phyloP scores from a whole-genome alignment of 2,888 invertebrate genomes.

The Mythimna impura region DNA sequence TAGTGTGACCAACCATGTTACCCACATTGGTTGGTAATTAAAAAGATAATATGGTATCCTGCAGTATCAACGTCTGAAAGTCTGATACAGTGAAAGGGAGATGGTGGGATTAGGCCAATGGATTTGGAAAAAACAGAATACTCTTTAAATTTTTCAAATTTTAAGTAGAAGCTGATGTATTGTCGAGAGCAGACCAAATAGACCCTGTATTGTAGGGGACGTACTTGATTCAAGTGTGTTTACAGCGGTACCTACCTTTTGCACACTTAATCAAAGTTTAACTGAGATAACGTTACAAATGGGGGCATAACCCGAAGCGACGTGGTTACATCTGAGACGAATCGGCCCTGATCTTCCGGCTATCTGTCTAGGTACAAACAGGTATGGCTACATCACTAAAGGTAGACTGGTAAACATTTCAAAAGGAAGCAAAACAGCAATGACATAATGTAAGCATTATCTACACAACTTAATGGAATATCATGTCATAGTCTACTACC shows the following conservation, averaged over 20 bases:
- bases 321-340: constrained; percentile 29
- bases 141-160: neutral
- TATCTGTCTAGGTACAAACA: constrained; percentile 2
- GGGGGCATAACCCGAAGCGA: neutral
- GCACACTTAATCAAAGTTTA: constrained; percentile 4
- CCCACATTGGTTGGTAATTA: no score
- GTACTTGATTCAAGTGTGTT: neutral
- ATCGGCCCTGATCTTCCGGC: constrained; percentile 38
- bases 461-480: constrained; percentile 3
- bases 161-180: neutral
- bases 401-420: constrained; percentile 8
- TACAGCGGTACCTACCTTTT: neutral
- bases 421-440: constrained; percentile 21
- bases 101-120: neutral
- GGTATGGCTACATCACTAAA: neutral
- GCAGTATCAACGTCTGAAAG: no score
- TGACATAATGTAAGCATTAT: constrained; percentile 24
- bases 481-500: neutral
- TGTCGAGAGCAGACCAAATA: neutral
- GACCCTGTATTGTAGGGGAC: neutral
- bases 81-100: no score
- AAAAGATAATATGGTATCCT: no score
- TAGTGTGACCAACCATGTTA: no score
- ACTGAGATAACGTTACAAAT: constrained; percentile 23
- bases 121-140: neutral